Percentiles rank a stretch among this genome's conserved stretches.
These are phyloP conservation scores for Lathronympha strigana DNA, from an alignment of 2,888 invertebrate species.

Conservation along the genomic window DNA sequence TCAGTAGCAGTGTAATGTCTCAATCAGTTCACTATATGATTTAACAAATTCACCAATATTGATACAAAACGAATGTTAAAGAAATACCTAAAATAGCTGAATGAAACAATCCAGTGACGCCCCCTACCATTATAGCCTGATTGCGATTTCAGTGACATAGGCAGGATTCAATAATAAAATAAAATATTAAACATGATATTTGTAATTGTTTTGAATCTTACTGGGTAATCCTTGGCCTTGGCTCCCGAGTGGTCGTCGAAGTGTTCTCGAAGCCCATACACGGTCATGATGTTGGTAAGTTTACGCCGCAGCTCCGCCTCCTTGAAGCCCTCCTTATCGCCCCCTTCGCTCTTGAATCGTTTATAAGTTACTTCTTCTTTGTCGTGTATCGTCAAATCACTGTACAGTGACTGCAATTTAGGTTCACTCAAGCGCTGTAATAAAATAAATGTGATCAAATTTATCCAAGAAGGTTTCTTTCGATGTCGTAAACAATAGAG, in stretches of 20 bases:
- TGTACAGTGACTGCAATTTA: slow-evolving; percentile 93
- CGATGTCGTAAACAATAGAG: background rate
- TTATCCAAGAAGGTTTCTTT: background rate
- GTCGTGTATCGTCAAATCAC: slow-evolving; percentile 95
- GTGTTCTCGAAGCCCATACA: slow-evolving; percentile 91
- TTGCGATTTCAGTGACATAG: background rate
- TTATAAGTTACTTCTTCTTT: slow-evolving; percentile 95
- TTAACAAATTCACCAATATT: no score
- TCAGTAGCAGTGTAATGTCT: no score
- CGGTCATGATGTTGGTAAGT: slow-evolving; percentile 91
- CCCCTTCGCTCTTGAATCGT: slow-evolving; percentile 90
- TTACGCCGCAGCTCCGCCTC: slow-evolving; percentile 92
- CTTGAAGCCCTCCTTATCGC: slow-evolving; percentile 93
- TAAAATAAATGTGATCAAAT: background rate
- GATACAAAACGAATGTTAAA: no score
- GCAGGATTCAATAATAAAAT: background rate
- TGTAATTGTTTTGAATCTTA: slow-evolving; percentile 51
- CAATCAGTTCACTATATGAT: no score
- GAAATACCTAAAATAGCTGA: no score
- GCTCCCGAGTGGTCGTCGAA: slow-evolving; percentile 87
- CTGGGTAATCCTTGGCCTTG: slow-evolving; percentile 83
- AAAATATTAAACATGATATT: no score
- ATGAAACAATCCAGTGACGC: background rate
- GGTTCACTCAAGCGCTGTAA: slow-evolving; percentile 91
- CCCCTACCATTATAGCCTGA: background rate